Percentiles rank a stretch among this genome's conserved stretches.
Conservation (phyloP, 2,797 vertebrate species). For the Cottoperca gobio region DNA sequence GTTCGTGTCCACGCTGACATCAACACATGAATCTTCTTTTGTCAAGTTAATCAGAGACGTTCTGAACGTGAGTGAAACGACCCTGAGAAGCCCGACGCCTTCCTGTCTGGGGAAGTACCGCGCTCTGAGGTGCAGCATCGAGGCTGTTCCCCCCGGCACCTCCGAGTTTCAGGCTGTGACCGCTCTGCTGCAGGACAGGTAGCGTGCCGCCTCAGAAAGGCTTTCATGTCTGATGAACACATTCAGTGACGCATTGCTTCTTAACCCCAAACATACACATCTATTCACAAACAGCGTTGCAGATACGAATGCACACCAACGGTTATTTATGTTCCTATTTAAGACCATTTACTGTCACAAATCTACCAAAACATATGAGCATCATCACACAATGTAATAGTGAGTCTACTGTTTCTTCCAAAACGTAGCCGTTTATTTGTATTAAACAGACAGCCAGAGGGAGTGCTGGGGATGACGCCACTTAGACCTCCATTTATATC, state of each 20-base stretch:
- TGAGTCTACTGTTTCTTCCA: background rate
- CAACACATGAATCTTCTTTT: background rate
- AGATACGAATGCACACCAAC: background rate
- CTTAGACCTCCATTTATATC: background rate
- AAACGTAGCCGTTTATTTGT: background rate
- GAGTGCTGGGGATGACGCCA: background rate
- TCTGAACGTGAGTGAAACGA: conserved; percentile 86
- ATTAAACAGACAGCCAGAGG: background rate
- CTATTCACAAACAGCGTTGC: background rate
- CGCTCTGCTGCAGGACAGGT: conserved; percentile 81
- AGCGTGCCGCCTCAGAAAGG: background rate
- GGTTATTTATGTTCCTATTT: background rate
- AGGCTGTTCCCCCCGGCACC: conserved; percentile 75
- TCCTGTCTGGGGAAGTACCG: conserved; percentile 88
- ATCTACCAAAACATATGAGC: background rate
- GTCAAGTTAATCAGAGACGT: conserved; percentile 88
- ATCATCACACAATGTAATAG: background rate
- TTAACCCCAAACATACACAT: background rate
- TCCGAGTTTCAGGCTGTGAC: conserved; percentile 80
- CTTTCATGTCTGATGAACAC: background rate
- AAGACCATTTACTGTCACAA: background rate
- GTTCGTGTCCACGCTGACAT: background rate
- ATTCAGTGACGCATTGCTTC: background rate
- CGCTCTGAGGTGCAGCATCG: conserved; percentile 88
- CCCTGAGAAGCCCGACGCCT: conserved; percentile 72